Evolutionary conservation across 2,797 vertebrate genomes (phyloP), one percentile per base, ranked within the genome.

Genomic region (Helarctos malayanus): DNA sequence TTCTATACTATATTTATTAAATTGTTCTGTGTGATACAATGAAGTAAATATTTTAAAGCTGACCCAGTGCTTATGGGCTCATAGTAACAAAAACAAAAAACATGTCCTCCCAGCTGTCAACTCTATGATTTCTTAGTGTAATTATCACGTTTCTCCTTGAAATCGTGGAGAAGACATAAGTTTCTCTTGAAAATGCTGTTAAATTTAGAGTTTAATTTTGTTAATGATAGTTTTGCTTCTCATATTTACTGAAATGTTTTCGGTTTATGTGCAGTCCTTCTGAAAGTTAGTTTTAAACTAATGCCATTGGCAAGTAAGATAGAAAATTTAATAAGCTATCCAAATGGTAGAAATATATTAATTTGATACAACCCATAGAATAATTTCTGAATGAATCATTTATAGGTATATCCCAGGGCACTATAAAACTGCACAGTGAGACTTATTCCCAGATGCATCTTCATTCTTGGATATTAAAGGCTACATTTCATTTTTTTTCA

Each of bases 391-490:
- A 80, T 97, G 93, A 98, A 89, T 98, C 76, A 93, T 95, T 98
- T 95, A 86, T 98, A 98, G 89, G 47, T 98, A 94, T 98, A 94
- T 75, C 81, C 96, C 97, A 98, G 86, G 91, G 80, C 68, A 95
- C 92, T 97, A 84, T 97, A 98, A 97, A 98, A 94, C 82, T 98
- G 96, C 97, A 93, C 90, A 89, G 6, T 95, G 86, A 59, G 97
- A 27, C 32, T 87, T 96, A 52, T 84, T 97, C 97, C 98, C 97
- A 93, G 79, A 95, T 98, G 94, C 38, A 92, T 98, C 97, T 76
- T 95, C 97, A 95, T 98, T 98, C 96, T 98, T 98, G 97, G 96
- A 98, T 97, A 97, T 98, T 97, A 96, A 97, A 98, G 94, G 63
- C 88, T 69, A n/a, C 88, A 96, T 96, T 98, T 87, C 45, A 91